A percentile compares a stretch with the other conserved stretches of the same genome.
Evolutionary conservation across 2,113 vertebrate genomes (phyloP).

Genomic region (Murina feae): DNA sequence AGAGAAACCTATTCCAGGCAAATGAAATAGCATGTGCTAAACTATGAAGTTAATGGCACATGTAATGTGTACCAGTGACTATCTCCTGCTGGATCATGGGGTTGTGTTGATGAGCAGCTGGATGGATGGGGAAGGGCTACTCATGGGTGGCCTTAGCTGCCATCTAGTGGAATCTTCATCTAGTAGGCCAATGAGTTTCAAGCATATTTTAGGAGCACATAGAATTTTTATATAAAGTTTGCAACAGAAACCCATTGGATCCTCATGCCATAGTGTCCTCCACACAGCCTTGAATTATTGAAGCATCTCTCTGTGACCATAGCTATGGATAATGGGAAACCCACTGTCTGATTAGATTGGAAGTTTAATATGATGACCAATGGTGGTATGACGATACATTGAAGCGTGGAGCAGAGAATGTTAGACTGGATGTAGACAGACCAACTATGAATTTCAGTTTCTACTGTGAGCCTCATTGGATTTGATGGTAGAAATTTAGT

Average conservation of each 20-base stretch:
- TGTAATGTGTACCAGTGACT: not conserved
- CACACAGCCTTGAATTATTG: not conserved
- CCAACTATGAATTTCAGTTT: not conserved
- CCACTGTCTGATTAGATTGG: not conserved
- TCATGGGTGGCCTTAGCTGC: slow-evolving; percentile 35
- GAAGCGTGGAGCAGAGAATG: not conserved
- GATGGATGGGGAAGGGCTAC: not conserved
- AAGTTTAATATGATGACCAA: not conserved
- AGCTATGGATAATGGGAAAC: not conserved
- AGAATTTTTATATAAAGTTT: not conserved
- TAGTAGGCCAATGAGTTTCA: not conserved
- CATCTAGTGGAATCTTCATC: slow-evolving; percentile 56
- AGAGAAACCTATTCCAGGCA: not conserved
- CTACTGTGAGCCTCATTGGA: slow-evolving; percentile 5
- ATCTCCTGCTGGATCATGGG: not conserved
- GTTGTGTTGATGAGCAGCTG: not conserved
- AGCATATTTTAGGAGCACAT: not conserved
- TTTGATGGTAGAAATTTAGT: not conserved
- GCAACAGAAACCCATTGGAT: not conserved
- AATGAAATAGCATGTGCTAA: not conserved
- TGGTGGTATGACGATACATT: not conserved
- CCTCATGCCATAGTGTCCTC: not conserved
- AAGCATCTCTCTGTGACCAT: not conserved
- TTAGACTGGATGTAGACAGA: not conserved
- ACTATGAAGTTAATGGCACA: not conserved